These are phyloP conservation scores for Creontiades dilutus DNA, from an alignment of 2,888 invertebrate genomes.

Conservation along the genomic window DNA sequence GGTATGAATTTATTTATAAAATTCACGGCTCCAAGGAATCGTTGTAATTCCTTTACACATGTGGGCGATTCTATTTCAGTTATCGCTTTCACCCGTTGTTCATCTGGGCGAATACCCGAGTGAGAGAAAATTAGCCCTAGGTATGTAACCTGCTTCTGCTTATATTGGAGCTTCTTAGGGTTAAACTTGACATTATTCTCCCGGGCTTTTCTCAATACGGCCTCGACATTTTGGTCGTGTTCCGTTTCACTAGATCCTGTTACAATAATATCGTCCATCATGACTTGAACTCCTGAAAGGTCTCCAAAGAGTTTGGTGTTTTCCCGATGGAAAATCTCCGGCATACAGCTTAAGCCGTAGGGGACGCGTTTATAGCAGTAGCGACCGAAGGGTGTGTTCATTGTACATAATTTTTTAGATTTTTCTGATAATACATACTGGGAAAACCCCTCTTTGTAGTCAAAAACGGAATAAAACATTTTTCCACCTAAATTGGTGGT, in stretches of 20 bases:
- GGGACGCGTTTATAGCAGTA: neutral
- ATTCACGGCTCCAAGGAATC: no score
- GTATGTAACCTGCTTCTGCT: no score
- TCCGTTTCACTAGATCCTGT: slow-evolving; percentile 66
- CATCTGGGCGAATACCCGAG: no score
- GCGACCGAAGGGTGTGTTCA: neutral
- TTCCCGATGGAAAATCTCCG: slow-evolving; percentile 28
- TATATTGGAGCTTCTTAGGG: no score
- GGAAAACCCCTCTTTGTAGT: neutral
- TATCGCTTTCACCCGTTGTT: no score
- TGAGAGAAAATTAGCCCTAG: no score
- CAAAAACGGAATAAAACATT: neutral
- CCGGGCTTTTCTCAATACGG: neutral
- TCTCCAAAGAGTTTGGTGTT: slow-evolving; percentile 70
- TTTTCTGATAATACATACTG: neutral
- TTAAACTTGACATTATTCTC: no score
- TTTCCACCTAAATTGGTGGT: neutral
- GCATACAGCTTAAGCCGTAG: slow-evolving; percentile 53
- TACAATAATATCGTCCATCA: slow-evolving; percentile 73
- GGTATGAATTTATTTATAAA: no score
- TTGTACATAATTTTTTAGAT: neutral
- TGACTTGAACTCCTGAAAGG: slow-evolving; percentile 66
- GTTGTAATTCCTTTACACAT: no score
- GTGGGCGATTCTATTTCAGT: no score
- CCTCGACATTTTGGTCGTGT: slow-evolving; percentile 10